These are phyloP conservation scores for Serinus canaria DNA, from an alignment of 2,113 vertebrate genomes.

Conservation along the genomic window DNA sequence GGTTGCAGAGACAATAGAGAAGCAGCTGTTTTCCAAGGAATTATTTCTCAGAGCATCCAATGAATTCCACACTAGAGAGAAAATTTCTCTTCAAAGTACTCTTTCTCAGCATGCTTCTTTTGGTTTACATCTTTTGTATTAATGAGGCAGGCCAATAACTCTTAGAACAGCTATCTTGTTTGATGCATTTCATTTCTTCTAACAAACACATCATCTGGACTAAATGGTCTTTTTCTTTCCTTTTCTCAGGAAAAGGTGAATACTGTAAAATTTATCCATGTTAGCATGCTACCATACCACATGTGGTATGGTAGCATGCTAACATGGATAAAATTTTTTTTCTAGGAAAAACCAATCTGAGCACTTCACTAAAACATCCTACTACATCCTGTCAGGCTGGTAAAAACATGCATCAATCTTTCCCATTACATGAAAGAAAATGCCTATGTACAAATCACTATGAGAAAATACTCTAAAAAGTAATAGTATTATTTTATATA, in stretches of 20 bases:
- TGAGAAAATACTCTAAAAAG: neutral
- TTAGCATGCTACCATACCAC: neutral
- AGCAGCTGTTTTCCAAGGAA: neutral
- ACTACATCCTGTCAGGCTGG: neutral
- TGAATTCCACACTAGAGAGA: neutral
- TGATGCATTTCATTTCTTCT: neutral
- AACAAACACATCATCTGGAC: neutral
- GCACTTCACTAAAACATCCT: neutral
- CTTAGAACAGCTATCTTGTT: neutral
- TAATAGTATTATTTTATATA: neutral
- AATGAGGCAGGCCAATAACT: neutral
- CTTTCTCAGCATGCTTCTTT: neutral
- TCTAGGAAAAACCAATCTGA: neutral
- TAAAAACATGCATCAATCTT: neutral
- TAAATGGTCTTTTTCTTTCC: neutral
- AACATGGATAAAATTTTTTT: neutral
- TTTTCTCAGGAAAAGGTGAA: neutral
- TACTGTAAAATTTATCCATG: neutral
- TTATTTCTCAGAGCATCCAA: neutral
- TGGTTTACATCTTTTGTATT: neutral
- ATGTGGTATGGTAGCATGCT: neutral
- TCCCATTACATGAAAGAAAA: neutral
- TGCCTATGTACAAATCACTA: neutral
- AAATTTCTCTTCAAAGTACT: neutral
- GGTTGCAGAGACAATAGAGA: neutral